A percentile compares a stretch with the other conserved stretches of the same genome.
Conservation (phyloP, 1,140 invertebrate genomes). For the Plodia interpunctella region DNA sequence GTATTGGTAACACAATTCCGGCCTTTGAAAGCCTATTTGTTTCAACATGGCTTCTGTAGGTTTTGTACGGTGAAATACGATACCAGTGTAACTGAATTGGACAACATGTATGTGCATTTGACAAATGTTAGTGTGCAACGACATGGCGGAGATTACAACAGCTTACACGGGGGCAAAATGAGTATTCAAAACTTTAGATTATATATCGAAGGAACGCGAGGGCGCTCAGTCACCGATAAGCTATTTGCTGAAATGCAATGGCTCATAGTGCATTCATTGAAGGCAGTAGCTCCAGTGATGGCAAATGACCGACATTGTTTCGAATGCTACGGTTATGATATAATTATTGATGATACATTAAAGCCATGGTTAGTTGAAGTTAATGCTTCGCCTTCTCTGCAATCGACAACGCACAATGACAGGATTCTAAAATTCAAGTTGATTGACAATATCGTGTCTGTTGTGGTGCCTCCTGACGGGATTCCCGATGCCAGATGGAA, state of each 20-base stretch:
- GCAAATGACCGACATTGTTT: constrained; percentile 90
- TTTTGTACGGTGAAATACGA: constrained; percentile 91
- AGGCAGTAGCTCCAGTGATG: constrained; percentile 89
- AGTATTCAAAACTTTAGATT: constrained; percentile 93
- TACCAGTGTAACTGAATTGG: constrained; percentile 86
- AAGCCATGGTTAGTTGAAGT: constrained; percentile 95
- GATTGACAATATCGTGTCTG: constrained; percentile 95
- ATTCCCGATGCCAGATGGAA: constrained; percentile 95
- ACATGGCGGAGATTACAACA: constrained; percentile 94
- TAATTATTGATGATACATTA: constrained; percentile 90
- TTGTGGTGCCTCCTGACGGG: constrained; percentile 93
- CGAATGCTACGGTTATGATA: constrained; percentile 95
- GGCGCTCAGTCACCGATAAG: constrained; percentile 90
- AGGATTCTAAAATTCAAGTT: constrained; percentile 97
- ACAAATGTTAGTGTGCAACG: constrained; percentile 93
- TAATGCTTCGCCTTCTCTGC: constrained; percentile 96
- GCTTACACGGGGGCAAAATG: constrained; percentile 95
- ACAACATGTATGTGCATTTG: constrained; percentile 92
- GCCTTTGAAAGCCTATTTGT: constrained; percentile 89
- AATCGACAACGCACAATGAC: constrained; percentile 96
- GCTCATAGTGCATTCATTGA: constrained; percentile 91
- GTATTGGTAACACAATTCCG: constrained; percentile 90
- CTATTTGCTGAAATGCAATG: constrained; percentile 92
- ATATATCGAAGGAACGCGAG: constrained; percentile 93
- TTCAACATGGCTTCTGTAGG: constrained; percentile 88